Conservation (phyloP, 2,888 invertebrate genomes). For the Platycnemis pennipes region DNA sequence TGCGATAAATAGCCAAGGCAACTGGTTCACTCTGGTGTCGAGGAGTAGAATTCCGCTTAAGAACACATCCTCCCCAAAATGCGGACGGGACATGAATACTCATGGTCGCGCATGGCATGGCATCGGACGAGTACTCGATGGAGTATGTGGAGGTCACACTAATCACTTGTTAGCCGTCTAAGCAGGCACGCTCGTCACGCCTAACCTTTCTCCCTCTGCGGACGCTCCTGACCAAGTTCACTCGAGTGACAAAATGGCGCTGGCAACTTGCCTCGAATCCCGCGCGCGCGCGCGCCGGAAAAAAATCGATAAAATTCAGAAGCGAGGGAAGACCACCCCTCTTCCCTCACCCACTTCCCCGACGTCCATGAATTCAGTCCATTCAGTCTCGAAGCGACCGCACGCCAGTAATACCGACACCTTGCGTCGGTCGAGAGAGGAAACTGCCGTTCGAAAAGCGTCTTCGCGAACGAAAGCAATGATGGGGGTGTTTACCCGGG, state of each 20-base stretch:
- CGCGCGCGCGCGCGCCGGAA: slow-evolving; percentile 50
- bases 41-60: too few species aligned
- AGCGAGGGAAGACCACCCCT: neutral
- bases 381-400: too few species aligned
- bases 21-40: too few species aligned
- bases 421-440: too few species aligned
- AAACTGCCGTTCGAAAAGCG: too few species aligned
- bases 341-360: neutral
- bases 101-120: neutral
- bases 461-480: too few species aligned
- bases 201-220: neutral
- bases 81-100: neutral
- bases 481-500: too few species aligned
- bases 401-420: too few species aligned
- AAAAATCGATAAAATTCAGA: slow-evolving; percentile 64
- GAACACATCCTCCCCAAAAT: neutral
- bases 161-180: neutral
- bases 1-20: too few species aligned
- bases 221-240: neutral
- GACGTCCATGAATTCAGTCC: too few species aligned
- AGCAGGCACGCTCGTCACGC: neutral
- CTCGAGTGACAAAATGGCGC: slow-evolving; percentile 56
- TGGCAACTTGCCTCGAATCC: slow-evolving; percentile 9
- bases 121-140: neutral
- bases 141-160: neutral